These are phyloP conservation scores for Lepidonotus clava DNA, from an alignment of 2,888 invertebrate genomes.

Conservation along the genomic window DNA sequence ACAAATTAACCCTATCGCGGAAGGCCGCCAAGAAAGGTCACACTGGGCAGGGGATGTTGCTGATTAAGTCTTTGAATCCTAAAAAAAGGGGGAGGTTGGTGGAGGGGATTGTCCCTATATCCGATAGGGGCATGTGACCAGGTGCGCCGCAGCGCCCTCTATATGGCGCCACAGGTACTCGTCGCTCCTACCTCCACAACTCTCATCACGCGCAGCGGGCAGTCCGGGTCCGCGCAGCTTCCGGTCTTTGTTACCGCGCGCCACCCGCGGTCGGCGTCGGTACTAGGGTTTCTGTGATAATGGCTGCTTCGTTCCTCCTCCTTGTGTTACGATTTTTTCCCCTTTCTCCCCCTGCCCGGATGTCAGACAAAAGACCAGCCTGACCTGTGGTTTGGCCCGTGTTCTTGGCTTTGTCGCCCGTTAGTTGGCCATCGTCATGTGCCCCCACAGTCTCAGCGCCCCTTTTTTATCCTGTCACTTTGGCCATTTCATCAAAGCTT, in stretches of 20 bases:
- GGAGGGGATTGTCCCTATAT: neutral
- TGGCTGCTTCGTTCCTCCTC: neutral
- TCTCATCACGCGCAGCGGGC: constrained; percentile 39
- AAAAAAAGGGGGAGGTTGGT: neutral
- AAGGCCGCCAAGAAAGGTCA: neutral
- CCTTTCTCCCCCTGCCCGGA: neutral
- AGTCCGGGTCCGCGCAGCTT: constrained; percentile 1
- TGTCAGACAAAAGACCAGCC: neutral
- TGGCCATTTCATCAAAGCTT: neutral
- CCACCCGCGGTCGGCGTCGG: neutral
- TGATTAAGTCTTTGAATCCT: neutral
- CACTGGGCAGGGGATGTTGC: neutral
- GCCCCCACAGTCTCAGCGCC: too few species aligned
- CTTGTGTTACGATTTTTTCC: constrained; percentile 5
- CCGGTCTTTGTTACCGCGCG: neutral
- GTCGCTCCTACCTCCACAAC: neutral
- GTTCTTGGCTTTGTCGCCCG: neutral
- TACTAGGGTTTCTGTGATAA: constrained; percentile 21
- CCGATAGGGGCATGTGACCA: constrained; percentile 22
- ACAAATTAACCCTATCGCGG: neutral
- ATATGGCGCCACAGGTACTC: neutral
- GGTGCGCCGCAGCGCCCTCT: constrained; percentile 30
- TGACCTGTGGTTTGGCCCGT: neutral
- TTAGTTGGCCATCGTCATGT: neutral
- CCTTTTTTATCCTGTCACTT: neutral